Evolutionary conservation across 2,888 invertebrate genomes (phyloP).

Genomic region (Lasioglossum pauxillum): DNA sequence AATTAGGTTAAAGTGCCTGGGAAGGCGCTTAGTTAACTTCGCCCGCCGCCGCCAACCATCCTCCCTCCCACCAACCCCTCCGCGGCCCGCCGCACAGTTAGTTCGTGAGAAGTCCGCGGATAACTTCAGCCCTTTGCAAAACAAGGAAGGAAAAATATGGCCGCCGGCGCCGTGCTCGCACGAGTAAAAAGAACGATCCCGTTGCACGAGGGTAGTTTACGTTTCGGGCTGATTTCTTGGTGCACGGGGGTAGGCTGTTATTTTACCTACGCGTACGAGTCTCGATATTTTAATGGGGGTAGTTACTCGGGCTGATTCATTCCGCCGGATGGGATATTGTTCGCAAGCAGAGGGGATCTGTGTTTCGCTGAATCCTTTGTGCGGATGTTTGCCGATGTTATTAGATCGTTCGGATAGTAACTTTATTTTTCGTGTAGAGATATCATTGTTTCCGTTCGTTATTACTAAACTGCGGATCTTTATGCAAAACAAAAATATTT

Average conservation of each 20-base stretch:
- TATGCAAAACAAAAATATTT: too few relatives aligned
- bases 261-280: not conserved
- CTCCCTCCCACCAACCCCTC: not conserved
- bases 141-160: constrained; percentile 72
- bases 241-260: not conserved
- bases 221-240: constrained; percentile 28
- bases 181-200: constrained; percentile 49
- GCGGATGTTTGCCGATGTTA: not conserved
- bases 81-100: constrained; percentile 62
- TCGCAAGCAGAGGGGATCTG: not conserved
- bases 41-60: constrained; percentile 30
- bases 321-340: not conserved
- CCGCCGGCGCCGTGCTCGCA: constrained; percentile 25
- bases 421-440: too few relatives aligned
- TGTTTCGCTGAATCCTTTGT: not conserved
- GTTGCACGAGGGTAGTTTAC: constrained; percentile 51
- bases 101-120: constrained; percentile 54
- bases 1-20: constrained; percentile 79
- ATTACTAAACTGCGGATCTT: too few relatives aligned
- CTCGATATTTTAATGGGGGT: constrained; percentile 5
- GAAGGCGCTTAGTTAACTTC: constrained; percentile 77
- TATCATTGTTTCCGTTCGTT: too few relatives aligned
- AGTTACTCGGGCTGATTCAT: not conserved
- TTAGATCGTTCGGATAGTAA: too few relatives aligned
- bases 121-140: constrained; percentile 70